phyloP scores from a whole-genome alignment of 2,888 invertebrate genomes.

The Synanthedon myopaeformis region DNA sequence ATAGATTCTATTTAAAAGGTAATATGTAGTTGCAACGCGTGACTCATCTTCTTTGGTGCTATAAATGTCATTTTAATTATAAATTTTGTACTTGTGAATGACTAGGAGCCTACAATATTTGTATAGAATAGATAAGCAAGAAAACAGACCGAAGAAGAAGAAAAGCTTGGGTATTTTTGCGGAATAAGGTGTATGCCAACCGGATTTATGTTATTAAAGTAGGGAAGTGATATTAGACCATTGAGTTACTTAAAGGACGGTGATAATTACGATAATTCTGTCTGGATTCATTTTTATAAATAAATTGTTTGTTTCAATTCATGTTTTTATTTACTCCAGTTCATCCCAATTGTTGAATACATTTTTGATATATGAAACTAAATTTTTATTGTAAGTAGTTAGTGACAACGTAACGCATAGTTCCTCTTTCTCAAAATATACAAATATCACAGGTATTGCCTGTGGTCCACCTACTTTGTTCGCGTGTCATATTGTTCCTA shows the following conservation, averaged over 20 bases:
- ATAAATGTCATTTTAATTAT: background rate
- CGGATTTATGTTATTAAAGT: too few relatives aligned
- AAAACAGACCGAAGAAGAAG: background rate
- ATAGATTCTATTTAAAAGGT: too few relatives aligned
- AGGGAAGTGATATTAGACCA: slow-evolving; percentile 6
- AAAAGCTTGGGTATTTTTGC: background rate
- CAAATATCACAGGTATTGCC: too few relatives aligned
- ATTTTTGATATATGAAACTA: background rate
- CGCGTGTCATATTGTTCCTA: too few relatives aligned
- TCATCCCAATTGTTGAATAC: background rate
- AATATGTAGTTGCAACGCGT: too few relatives aligned
- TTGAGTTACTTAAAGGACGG: slow-evolving; percentile 47
- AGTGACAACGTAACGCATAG: too few relatives aligned
- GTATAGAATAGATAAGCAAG: background rate
- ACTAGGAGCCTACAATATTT: slow-evolving; percentile 10
- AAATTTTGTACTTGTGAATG: slow-evolving; percentile 17
- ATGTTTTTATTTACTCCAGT: background rate
- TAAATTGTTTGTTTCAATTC: slow-evolving; percentile 43
- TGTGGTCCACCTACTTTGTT: too few relatives aligned
- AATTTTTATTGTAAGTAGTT: too few relatives aligned
- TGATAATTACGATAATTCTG: slow-evolving; percentile 36
- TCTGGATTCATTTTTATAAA: slow-evolving; percentile 40
- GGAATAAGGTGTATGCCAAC: background rate
- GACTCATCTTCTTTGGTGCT: background rate
- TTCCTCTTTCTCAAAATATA: too few relatives aligned